Conservation (phyloP, 2,113 vertebrate species). For the Orycteropus afer region DNA sequence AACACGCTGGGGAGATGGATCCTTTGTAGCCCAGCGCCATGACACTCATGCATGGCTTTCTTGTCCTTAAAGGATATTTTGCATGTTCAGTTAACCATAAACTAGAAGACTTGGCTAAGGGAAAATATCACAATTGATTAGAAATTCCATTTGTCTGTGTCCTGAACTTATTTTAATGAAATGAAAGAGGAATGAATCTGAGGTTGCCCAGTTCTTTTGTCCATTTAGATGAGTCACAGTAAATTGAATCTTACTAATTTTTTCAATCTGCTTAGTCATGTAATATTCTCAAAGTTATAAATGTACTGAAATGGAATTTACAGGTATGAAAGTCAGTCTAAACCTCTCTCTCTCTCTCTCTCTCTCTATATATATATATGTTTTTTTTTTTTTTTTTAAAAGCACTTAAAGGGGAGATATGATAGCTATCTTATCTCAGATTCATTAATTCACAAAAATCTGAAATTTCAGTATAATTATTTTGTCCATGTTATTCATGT, state of each 20-base stretch:
- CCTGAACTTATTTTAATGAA: constrained; percentile 65
- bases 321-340: constrained; percentile 16
- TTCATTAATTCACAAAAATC: constrained; percentile 33
- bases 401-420: not conserved
- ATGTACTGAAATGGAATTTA: constrained; percentile 57
- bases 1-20: not conserved
- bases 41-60: not conserved
- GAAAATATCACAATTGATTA: constrained; percentile 55
- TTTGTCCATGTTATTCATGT: not conserved
- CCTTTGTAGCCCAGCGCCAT: not conserved
- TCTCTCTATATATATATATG: too few relatives aligned
- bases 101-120: not conserved
- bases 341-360: too few relatives aligned
- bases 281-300: constrained; percentile 46
- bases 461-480: constrained; percentile 36
- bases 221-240: constrained; percentile 32
- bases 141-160: constrained; percentile 56
- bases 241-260: constrained; percentile 34
- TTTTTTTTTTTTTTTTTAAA: constrained; percentile 24
- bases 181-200: constrained; percentile 50
- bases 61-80: not conserved
- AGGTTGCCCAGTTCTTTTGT: constrained; percentile 18
- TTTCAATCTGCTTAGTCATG: constrained; percentile 45
- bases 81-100: not conserved
- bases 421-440: constrained; percentile 9